These are phyloP conservation scores for Rhopalosiphum padi DNA, from an alignment of 1,140 invertebrate genomes.

Conservation along the genomic window DNA sequence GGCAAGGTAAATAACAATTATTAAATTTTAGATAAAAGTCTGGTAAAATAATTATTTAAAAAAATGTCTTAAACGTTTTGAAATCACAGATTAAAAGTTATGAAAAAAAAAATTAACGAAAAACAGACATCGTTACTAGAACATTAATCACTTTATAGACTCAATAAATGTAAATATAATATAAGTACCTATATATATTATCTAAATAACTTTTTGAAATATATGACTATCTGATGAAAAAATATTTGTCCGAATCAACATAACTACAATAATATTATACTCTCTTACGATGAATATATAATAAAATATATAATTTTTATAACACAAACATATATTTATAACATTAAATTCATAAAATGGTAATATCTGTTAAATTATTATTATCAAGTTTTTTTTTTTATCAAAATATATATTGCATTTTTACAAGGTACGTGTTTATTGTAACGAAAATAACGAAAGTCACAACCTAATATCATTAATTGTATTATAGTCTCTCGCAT, in stretches of 20 bases:
- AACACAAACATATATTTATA: conserved; percentile 16
- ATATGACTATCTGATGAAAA: conserved; percentile 23
- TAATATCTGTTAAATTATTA: conserved; percentile 27
- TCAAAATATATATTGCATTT: conserved; percentile 26
- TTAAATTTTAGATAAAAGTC: not conserved
- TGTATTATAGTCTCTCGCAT: not conserved
- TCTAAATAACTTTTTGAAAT: conserved; percentile 26
- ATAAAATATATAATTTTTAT: conserved; percentile 15
- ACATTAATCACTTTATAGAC: not conserved
- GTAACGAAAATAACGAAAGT: conserved; percentile 19
- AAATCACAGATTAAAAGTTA: conserved; percentile 36
- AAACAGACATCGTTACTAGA: not conserved
- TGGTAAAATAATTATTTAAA: not conserved
- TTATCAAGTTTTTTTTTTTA: conserved; percentile 11
- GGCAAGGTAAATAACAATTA: not conserved
- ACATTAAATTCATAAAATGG: conserved; percentile 35
- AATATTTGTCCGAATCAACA: not conserved
- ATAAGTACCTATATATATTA: conserved; percentile 1
- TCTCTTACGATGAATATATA: not conserved
- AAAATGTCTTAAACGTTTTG: conserved; percentile 40
- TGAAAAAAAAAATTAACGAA: not conserved
- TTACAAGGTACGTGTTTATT: not conserved
- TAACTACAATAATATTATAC: conserved; percentile 6
- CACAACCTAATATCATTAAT: conserved; percentile 13
- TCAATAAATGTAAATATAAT: not conserved